A percentile compares a stretch with the other conserved stretches of the same genome.
phyloP scores from a whole-genome alignment of 2,797 vertebrate species.

The Muscicapa comitata region DNA sequence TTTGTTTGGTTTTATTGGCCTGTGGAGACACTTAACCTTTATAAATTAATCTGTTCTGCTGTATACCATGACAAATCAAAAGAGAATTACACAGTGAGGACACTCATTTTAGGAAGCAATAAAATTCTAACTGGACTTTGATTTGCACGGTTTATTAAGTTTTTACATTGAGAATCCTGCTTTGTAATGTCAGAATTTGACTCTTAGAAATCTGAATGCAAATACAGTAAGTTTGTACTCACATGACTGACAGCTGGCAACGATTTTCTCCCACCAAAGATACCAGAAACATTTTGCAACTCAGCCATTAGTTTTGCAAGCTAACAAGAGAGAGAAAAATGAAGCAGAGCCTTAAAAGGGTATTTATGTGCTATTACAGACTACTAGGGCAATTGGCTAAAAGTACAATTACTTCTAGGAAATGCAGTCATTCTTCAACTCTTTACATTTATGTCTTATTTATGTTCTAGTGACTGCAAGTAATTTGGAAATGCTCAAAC shows the following conservation, averaged over 20 bases:
- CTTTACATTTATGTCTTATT: not conserved
- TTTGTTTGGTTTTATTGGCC: not conserved
- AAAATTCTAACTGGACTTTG: not conserved
- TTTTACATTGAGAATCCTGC: not conserved
- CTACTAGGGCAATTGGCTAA: not conserved
- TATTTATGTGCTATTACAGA: constrained; percentile 10
- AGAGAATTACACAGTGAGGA: not conserved
- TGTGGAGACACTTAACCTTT: not conserved
- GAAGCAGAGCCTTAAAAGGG: not conserved
- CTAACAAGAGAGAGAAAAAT: constrained; percentile 69
- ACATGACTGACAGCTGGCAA: constrained; percentile 74
- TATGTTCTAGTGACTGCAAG: not conserved
- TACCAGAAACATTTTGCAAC: constrained; percentile 86
- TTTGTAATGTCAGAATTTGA: not conserved
- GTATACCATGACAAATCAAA: not conserved
- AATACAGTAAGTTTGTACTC: constrained; percentile 45
- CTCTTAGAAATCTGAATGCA: not conserved
- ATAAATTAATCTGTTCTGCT: not conserved
- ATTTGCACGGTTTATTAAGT: not conserved
- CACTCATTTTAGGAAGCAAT: not conserved
- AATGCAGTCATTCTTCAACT: not conserved
- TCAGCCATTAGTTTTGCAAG: constrained; percentile 96
- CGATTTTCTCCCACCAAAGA: constrained; percentile 75
- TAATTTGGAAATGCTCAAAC: not conserved
- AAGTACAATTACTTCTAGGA: constrained; percentile 9